phyloP scores from a whole-genome alignment of 1,140 invertebrate species.

The Tetramorium parvispinum region DNA sequence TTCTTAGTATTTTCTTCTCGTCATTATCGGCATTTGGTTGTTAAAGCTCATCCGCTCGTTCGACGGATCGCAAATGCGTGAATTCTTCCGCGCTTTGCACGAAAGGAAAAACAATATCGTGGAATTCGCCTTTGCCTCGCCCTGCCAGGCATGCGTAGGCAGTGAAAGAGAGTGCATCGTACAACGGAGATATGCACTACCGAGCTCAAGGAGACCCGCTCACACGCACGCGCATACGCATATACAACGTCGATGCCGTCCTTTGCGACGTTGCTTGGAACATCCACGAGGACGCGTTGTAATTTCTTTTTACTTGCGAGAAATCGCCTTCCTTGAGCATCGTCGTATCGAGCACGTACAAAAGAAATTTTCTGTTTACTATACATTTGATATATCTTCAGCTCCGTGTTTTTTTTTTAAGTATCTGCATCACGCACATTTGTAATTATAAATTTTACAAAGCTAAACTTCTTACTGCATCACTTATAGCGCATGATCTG shows the following conservation, averaged over 20 bases:
- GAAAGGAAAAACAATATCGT: slow-evolving; percentile 27
- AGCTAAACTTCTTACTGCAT: not conserved
- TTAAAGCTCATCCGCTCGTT: not conserved
- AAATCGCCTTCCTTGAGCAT: slow-evolving; percentile 43
- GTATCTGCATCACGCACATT: not conserved
- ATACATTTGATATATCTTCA: not conserved
- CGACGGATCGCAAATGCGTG: not conserved
- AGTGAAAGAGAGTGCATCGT: slow-evolving; percentile 62
- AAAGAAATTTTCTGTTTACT: slow-evolving; percentile 40
- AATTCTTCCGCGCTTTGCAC: slow-evolving; percentile 14
- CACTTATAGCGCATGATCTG: not conserved
- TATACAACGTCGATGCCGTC: not conserved
- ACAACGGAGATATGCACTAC: slow-evolving; percentile 71
- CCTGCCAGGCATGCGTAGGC: slow-evolving; percentile 34
- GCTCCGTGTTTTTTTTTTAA: not conserved
- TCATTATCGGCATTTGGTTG: not conserved
- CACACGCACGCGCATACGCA: slow-evolving; percentile 47
- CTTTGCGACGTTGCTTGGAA: slow-evolving; percentile 35
- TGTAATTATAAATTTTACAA: not conserved
- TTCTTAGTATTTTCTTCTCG: not conserved
- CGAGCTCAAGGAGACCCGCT: slow-evolving; percentile 77
- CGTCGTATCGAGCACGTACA: not conserved
- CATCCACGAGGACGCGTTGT: slow-evolving; percentile 48
- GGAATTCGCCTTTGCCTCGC: slow-evolving; percentile 42
- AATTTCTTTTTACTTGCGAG: slow-evolving; percentile 41